Percentiles rank a stretch among this genome's conserved stretches.
Conservation (phyloP, 1,140 invertebrate species). For the Drosophila kikkawai region DNA sequence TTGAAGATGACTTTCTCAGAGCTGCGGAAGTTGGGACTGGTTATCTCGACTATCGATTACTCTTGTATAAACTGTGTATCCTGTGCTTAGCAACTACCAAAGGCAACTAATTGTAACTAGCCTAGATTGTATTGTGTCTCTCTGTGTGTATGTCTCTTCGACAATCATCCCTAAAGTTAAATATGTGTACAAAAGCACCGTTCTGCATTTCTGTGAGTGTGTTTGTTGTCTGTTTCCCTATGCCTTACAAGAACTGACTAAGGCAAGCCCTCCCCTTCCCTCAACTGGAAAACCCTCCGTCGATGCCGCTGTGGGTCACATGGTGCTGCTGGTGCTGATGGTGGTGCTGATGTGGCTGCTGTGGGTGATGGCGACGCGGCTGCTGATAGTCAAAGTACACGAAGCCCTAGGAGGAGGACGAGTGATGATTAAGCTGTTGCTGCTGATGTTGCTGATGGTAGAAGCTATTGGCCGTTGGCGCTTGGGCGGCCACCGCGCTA, state of each 20-base stretch:
- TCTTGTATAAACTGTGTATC: slow-evolving; percentile 53
- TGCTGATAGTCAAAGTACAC: slow-evolving; percentile 81
- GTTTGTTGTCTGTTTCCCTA: slow-evolving; percentile 16
- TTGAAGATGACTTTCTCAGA: neutral
- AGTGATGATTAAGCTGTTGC: slow-evolving; percentile 74
- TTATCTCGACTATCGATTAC: slow-evolving; percentile 23
- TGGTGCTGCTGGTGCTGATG: slow-evolving; percentile 11
- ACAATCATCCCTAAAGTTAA: slow-evolving; percentile 3
- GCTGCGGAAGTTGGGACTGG: neutral
- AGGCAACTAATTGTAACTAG: slow-evolving; percentile 56
- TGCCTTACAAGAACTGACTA: slow-evolving; percentile 26
- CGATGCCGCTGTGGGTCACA: neutral
- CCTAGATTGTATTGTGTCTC: slow-evolving; percentile 45
- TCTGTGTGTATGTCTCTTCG: neutral
- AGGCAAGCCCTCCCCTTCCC: neutral
- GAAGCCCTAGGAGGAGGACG: slow-evolving; percentile 83
- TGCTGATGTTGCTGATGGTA: slow-evolving; percentile 65
- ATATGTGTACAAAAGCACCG: slow-evolving; percentile 37
- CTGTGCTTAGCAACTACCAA: slow-evolving; percentile 54
- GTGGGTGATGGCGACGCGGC: slow-evolving; percentile 15
- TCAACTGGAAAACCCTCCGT: slow-evolving; percentile 37
- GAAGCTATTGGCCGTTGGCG: slow-evolving; percentile 49
- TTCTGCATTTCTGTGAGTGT: slow-evolving; percentile 30
- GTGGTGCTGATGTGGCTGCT: slow-evolving; percentile 8
- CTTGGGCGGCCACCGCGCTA: slow-evolving; percentile 21